These are phyloP conservation scores for Enteromius trimaculatus DNA, from an alignment of 2,797 vertebrate genomes.

Conservation along the genomic window DNA sequence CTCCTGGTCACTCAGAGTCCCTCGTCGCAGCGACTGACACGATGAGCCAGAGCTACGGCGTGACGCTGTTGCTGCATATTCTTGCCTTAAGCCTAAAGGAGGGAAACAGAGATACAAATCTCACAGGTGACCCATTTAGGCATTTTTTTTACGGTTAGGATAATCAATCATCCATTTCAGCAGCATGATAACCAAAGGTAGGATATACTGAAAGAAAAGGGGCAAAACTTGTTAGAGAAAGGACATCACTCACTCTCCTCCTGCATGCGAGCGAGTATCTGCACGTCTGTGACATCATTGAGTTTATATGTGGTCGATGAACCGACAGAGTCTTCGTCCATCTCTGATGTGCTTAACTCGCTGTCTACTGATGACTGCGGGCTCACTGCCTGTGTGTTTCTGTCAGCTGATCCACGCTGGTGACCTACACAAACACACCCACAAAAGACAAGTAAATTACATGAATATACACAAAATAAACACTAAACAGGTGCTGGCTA, in stretches of 20 bases:
- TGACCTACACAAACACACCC: conserved; percentile 47
- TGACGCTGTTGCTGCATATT: conserved; percentile 93
- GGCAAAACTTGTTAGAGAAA: neutral
- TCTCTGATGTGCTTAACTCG: conserved; percentile 97
- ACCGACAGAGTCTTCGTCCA: conserved; percentile 98
- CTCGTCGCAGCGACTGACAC: conserved; percentile 91
- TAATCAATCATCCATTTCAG: neutral
- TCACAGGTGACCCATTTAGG: neutral
- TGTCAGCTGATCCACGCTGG: conserved; percentile 81
- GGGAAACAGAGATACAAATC: neutral
- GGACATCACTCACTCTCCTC: conserved; percentile 92
- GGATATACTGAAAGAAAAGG: neutral
- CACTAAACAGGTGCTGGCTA: neutral
- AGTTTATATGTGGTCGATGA: conserved; percentile 96
- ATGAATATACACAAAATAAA: neutral
- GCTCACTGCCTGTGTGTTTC: conserved; percentile 89
- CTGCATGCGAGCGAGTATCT: conserved; percentile 98
- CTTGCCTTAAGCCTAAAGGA: conserved; percentile 90
- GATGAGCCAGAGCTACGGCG: conserved; percentile 97
- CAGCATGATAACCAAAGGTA: neutral
- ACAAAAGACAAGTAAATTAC: neutral
- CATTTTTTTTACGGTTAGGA: neutral
- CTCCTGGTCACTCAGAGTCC: conserved; percentile 96
- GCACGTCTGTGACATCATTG: conserved; percentile 97
- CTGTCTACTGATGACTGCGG: conserved; percentile 97